These are phyloP conservation scores for Drosophila simulans DNA, from an alignment of 1,140 invertebrate genomes.

Conservation along the genomic window DNA sequence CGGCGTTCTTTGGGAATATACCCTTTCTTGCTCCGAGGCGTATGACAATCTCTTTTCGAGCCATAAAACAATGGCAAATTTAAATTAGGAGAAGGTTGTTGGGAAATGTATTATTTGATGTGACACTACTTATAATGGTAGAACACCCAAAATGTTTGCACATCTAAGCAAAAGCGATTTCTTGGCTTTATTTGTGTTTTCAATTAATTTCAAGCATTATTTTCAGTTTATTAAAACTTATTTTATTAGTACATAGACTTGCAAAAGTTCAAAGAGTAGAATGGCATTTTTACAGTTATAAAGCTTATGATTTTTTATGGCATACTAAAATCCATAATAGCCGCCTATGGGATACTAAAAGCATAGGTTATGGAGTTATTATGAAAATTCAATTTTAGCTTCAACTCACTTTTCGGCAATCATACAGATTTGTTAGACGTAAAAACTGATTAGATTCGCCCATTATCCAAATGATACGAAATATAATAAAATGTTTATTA, in stretches of 20 bases:
- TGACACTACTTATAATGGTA: neutral
- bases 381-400: neutral
- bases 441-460: slow-evolving; percentile 1
- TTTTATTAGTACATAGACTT: no score
- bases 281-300: no score
- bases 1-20: slow-evolving; percentile 27
- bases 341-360: neutral
- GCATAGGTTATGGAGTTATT: neutral
- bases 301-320: neutral
- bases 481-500: slow-evolving; percentile 31
- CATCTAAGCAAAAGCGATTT: neutral
- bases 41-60: neutral
- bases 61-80: slow-evolving; percentile 16
- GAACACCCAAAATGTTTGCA: neutral
- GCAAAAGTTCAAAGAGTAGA: no score
- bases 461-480: slow-evolving; percentile 11
- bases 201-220: neutral
- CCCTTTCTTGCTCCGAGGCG: slow-evolving; percentile 9
- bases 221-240: no score
- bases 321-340: neutral
- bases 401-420: neutral
- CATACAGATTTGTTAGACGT: neutral
- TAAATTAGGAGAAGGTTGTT: slow-evolving; percentile 3
- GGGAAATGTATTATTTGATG: neutral
- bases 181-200: neutral